These are phyloP conservation scores for Epizoanthus illoricatus DNA, from an alignment of 92 coral and sea anemone genomes.

Conservation along the genomic window DNA sequence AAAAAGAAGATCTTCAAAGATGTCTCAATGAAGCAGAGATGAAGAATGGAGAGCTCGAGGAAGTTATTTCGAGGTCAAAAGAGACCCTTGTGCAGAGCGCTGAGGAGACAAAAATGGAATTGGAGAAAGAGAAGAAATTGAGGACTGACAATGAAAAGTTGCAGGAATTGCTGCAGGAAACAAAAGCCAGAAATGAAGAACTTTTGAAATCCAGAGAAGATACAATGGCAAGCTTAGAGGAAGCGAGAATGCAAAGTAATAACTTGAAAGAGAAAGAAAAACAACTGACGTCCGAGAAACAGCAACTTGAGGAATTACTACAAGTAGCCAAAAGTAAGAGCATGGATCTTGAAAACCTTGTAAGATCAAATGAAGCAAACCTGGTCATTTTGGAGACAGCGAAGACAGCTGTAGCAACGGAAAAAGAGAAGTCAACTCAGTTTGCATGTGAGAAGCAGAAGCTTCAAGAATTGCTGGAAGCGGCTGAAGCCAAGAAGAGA, in stretches of 20 bases:
- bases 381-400: not conserved
- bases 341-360: slow-evolving; percentile 9
- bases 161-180: slow-evolving; percentile 13
- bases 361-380: slow-evolving; percentile 5
- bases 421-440: slow-evolving; percentile 12
- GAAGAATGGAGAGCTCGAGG: slow-evolving; percentile 14
- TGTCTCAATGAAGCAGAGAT: slow-evolving; percentile 7
- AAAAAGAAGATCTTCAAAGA: slow-evolving; percentile 22
- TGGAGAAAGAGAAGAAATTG: slow-evolving; percentile 5
- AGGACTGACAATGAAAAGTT: slow-evolving; percentile 1
- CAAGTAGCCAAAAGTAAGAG: not conserved
- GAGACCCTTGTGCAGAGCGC: slow-evolving; percentile 5
- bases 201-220: slow-evolving; percentile 21
- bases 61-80: slow-evolving; percentile 11
- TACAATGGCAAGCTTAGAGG: slow-evolving; percentile 10
- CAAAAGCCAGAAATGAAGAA: not conserved
- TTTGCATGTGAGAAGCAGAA: slow-evolving; percentile 8
- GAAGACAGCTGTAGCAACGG: not conserved
- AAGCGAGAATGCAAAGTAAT: slow-evolving; percentile 23
- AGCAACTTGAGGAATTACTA: slow-evolving; percentile 22
- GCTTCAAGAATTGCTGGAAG: slow-evolving; percentile 19
- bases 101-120: slow-evolving; percentile 29
- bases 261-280: slow-evolving; percentile 24
- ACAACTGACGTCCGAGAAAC: slow-evolving; percentile 18
- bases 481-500: slow-evolving; percentile 30